Evolutionary conservation across 2,888 invertebrate genomes (phyloP).

Genomic region (Phasia obesa): DNA sequence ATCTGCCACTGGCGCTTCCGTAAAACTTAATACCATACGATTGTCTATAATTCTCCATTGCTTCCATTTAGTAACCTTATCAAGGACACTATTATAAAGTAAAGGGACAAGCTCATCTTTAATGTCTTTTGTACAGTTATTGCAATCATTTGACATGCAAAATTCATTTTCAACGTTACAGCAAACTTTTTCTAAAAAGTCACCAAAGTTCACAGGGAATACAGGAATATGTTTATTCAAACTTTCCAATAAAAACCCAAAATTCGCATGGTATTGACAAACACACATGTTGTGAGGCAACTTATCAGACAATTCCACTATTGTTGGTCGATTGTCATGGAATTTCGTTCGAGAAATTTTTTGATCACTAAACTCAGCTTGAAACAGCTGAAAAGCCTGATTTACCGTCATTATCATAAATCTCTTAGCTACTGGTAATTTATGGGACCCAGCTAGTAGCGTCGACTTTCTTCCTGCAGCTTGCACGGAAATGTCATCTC

Average conservation of each 20-base stretch:
- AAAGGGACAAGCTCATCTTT: conserved; percentile 49
- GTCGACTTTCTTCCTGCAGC: conserved; percentile 24
- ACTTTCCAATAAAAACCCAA: too few relatives aligned
- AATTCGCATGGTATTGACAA: conserved; percentile 33
- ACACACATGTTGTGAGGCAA: too few relatives aligned
- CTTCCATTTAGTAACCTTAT: conserved; percentile 49
- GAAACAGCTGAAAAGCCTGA: neutral
- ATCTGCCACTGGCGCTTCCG: conserved; percentile 50
- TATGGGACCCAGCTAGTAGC: neutral
- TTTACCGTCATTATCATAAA: neutral
- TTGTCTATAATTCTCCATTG: conserved; percentile 45
- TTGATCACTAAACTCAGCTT: neutral
- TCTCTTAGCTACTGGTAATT: neutral
- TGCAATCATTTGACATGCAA: conserved; percentile 47
- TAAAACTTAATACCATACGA: conserved; percentile 39
- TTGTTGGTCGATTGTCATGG: conserved; percentile 28
- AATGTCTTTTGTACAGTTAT: conserved; percentile 47
- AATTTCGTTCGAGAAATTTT: conserved; percentile 28
- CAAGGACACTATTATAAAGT: conserved; percentile 43
- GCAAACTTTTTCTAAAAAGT: conserved; percentile 56
- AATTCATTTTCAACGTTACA: conserved; percentile 54
- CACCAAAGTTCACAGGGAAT: conserved; percentile 28
- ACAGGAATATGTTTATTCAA: neutral
- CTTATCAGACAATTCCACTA: conserved; percentile 27
- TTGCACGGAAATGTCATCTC: conserved; percentile 1